A percentile compares a stretch with the other conserved stretches of the same genome.
Evolutionary conservation across 2,113 vertebrate species (phyloP).

Genomic region (Dunckerocampus dactyliophorus): DNA sequence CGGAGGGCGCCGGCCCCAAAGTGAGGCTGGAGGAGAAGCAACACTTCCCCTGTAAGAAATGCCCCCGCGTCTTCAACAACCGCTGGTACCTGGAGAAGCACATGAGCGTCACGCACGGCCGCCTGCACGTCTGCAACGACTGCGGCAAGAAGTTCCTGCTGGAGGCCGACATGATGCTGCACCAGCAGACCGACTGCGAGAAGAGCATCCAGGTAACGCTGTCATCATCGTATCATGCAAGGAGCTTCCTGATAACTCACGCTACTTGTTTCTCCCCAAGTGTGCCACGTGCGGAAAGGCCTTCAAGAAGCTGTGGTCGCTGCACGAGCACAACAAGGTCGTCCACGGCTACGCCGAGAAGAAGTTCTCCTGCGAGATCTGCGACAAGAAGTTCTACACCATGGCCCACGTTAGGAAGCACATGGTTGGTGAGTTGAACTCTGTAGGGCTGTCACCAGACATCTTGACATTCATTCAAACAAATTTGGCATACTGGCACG

Average conservation of each 20-base stretch:
- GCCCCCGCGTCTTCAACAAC: conserved; percentile 93
- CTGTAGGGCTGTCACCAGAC: too few relatives aligned
- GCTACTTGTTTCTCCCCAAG: conserved; percentile 52
- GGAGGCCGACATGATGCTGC: conserved; percentile 90
- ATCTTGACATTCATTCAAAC: too few relatives aligned
- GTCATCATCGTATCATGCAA: neutral
- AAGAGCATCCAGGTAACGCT: conserved; percentile 89
- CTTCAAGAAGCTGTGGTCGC: conserved; percentile 95
- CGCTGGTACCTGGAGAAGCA: conserved; percentile 98
- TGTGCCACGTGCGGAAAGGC: conserved; percentile 91
- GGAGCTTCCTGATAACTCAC: too few relatives aligned
- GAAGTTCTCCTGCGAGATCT: conserved; percentile 98
- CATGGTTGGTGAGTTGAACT: conserved; percentile 95
- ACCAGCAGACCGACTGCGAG: conserved; percentile 96
- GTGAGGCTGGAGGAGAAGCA: conserved; percentile 94
- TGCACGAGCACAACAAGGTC: conserved; percentile 97
- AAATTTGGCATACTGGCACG: too few relatives aligned
- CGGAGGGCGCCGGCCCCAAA: conserved; percentile 81
- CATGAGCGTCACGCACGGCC: conserved; percentile 95
- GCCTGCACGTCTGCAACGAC: conserved; percentile 94
- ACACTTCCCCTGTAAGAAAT: conserved; percentile 91
- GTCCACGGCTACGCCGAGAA: conserved; percentile 98
- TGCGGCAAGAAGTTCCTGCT: conserved; percentile 93
- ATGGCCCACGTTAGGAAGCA: conserved; percentile 98
- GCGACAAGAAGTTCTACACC: conserved; percentile 99